Percentiles rank a stretch among this genome's conserved stretches.
phyloP scores from a whole-genome alignment of 2,113 vertebrate genomes.

The Myotis davidii region DNA sequence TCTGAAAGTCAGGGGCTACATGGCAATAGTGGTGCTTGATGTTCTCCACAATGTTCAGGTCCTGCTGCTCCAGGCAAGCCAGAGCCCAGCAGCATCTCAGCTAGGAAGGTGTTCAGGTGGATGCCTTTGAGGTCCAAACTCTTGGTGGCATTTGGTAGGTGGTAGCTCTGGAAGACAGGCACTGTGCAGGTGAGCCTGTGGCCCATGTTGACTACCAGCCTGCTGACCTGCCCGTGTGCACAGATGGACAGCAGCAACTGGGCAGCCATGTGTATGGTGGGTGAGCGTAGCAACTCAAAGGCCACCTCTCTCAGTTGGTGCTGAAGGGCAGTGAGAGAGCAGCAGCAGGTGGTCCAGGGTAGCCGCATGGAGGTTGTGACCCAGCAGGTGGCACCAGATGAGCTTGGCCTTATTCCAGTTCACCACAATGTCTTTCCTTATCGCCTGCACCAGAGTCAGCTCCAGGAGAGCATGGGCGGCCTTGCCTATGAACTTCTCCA shows the following conservation, averaged over 20 bases:
- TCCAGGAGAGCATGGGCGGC: background rate
- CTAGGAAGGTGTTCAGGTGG: constrained; percentile 78
- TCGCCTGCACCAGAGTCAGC: background rate
- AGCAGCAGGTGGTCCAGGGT: constrained; percentile 74
- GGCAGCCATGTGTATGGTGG: constrained; percentile 63
- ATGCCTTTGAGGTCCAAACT: constrained; percentile 78
- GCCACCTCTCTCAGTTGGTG: constrained; percentile 78
- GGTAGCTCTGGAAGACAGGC: constrained; percentile 76
- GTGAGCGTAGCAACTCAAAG: constrained; percentile 76
- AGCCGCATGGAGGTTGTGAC: constrained; percentile 70
- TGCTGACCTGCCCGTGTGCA: constrained; percentile 73
- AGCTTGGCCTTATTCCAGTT: constrained; percentile 68
- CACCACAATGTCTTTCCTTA: constrained; percentile 52
- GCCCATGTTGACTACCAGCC: constrained; percentile 76
- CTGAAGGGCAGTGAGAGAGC: constrained; percentile 79
- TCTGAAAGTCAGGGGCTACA: constrained; percentile 50
- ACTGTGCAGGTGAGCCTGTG: constrained; percentile 64
- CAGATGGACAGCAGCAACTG: constrained; percentile 74
- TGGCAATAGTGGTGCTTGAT: constrained; percentile 77
- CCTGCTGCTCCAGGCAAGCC: constrained; percentile 55
- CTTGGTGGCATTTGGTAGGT: constrained; percentile 67
- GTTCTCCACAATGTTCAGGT: constrained; percentile 61
- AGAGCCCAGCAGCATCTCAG: constrained; percentile 42
- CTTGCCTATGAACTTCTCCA: constrained; percentile 55
- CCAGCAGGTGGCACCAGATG: constrained; percentile 77